phyloP scores from a whole-genome alignment of 1,140 invertebrate genomes.

The Brachionus sp. region DNA sequence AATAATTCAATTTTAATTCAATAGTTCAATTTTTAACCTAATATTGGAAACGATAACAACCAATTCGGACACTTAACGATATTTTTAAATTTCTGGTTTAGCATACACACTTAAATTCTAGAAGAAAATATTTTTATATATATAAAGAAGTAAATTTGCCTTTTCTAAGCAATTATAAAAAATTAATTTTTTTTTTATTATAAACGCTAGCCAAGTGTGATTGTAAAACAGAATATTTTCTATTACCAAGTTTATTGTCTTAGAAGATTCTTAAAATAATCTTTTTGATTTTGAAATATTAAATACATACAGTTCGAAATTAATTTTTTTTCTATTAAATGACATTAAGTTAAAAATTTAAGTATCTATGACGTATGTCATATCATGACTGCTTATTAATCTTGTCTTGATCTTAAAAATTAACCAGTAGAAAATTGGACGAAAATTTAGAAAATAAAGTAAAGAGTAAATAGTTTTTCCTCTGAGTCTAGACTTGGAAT shows the following conservation, averaged over 20 bases:
- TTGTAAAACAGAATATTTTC: too few species aligned
- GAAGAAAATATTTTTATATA: neutral
- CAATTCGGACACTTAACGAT: neutral
- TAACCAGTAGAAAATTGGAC: too few species aligned
- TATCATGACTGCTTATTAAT: too few species aligned
- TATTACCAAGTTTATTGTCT: too few species aligned
- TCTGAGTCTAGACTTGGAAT: neutral
- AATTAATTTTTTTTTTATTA: neutral
- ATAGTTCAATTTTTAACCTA: neutral
- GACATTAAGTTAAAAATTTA: too few species aligned
- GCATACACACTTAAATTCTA: neutral
- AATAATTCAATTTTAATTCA: neutral
- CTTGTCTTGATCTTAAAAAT: too few species aligned
- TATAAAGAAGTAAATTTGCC: neutral
- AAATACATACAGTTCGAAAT: too few species aligned
- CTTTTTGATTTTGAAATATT: too few species aligned
- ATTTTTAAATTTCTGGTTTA: neutral
- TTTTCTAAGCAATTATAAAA: neutral
- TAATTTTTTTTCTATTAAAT: too few species aligned
- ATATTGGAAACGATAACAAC: neutral
- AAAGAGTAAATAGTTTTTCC: neutral
- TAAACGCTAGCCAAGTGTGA: neutral
- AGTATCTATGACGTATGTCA: too few species aligned
- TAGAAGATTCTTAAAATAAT: too few species aligned
- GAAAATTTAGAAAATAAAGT: too few species aligned